Evolutionary conservation across 2,888 invertebrate genomes (phyloP), one percentile per base, ranked within the genome.

Genomic region (Stegana nigrithorax): DNA sequence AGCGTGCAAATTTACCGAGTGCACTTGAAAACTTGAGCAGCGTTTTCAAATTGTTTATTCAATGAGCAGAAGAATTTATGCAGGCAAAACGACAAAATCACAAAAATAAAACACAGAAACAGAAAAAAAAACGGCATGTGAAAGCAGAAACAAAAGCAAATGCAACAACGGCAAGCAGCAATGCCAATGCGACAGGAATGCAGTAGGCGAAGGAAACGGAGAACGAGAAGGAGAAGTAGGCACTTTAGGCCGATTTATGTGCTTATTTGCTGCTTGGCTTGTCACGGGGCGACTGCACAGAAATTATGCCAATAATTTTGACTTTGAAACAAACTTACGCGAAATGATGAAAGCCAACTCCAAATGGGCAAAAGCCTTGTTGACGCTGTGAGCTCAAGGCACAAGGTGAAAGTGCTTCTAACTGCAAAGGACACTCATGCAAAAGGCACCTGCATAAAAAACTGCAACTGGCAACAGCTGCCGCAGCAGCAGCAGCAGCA

Each of bases 221-320:
- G 42, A 42, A 42, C 42, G 42, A 42, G 25, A 47, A 25, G 6
- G n/a, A n/a, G n/a, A n/a, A n/a, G n/a, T n/a, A n/a, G n/a, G n/a
- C n/a, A n/a, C n/a, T n/a, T n/a, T n/a, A n/a, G n/a, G n/a, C n/a
- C n/a, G n/a, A n/a, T n/a, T n/a, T n/a, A n/a, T n/a, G n/a, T n/a
- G n/a, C n/a, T n/a, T n/a, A n/a, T n/a, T n/a, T n/a, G n/a, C n/a
- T n/a, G n/a, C n/a, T n/a, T n/a, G n/a, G 68, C 65, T 70, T 73
- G 75, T 75, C 73, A 75, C 75, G 75, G 75, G 75, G 65, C 60
- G 69, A 70, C 72, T n/a, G 60, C 55, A 39, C 62, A 67, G 32
- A 71, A 75, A 73, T 74, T 76, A 73, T 73, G 73, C 73, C 68
- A 68, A 73, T 73, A 72, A 75, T 71, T 76, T 75, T 75, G 75